Conservation (phyloP, 2,113 vertebrate species). For the Beaufortia kweichowensis region DNA sequence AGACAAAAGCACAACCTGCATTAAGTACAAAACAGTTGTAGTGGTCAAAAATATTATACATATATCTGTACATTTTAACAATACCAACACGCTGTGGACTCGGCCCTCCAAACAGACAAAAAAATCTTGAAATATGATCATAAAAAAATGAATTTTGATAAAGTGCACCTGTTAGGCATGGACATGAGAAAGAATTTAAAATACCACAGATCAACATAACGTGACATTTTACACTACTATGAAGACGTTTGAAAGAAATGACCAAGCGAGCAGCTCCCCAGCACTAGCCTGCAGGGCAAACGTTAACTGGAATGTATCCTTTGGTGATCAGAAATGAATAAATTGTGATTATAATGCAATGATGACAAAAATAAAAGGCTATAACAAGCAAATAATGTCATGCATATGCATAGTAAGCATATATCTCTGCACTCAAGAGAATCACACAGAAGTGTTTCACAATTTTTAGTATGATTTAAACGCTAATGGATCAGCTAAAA, state of each 20-base stretch:
- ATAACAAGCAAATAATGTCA: slow-evolving; percentile 52
- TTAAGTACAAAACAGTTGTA: slow-evolving; percentile 84
- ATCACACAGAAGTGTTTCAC: slow-evolving; percentile 19
- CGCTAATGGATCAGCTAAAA: slow-evolving; percentile 24
- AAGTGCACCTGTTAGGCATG: slow-evolving; percentile 74
- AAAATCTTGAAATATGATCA: slow-evolving; percentile 56
- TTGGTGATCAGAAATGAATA: slow-evolving; percentile 58
- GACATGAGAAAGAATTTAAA: slow-evolving; percentile 64
- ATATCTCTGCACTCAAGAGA: slow-evolving; percentile 19
- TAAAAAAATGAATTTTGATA: slow-evolving; percentile 65
- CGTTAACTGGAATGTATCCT: slow-evolving; percentile 68
- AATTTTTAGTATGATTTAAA: slow-evolving; percentile 3
- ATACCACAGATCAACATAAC: slow-evolving; percentile 57
- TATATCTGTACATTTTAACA: slow-evolving; percentile 84
- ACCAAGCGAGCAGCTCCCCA: slow-evolving; percentile 19
- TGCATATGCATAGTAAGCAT: slow-evolving; percentile 61
- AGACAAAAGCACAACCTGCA: slow-evolving; percentile 80
- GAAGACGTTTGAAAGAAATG: slow-evolving; percentile 28
- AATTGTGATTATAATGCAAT: slow-evolving; percentile 49
- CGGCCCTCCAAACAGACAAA: slow-evolving; percentile 43
- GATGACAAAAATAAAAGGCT: slow-evolving; percentile 43
- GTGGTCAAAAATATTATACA: slow-evolving; percentile 87
- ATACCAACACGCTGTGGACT: slow-evolving; percentile 66
- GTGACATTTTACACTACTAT: slow-evolving; percentile 60
- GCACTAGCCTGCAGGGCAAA: slow-evolving; percentile 32